These are phyloP conservation scores for Campoplex nolae DNA, from an alignment of 2,888 invertebrate genomes.

Conservation along the genomic window DNA sequence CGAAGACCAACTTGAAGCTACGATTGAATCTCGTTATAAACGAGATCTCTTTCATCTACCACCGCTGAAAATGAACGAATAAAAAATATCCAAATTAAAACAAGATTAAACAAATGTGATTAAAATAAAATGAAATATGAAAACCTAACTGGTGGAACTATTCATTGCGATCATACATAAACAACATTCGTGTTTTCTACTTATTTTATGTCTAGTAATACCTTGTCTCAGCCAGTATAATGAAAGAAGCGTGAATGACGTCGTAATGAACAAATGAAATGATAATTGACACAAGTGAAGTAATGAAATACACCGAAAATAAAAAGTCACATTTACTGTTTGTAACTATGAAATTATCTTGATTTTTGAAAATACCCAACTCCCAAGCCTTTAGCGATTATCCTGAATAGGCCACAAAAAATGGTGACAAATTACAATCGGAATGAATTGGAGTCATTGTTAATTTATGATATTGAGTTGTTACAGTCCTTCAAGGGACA, in stretches of 20 bases:
- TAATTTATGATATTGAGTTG: neutral
- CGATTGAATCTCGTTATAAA: conserved; percentile 70
- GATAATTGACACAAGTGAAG: conserved; percentile 43
- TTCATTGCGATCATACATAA: conserved; percentile 73
- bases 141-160: conserved; percentile 72
- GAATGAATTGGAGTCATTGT: neutral
- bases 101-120: conserved; percentile 13
- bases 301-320: conserved; percentile 72
- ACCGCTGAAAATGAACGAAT: conserved; percentile 28
- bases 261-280: conserved; percentile 68
- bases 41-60: conserved; percentile 69
- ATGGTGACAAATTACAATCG: neutral
- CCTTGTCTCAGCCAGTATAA: conserved; percentile 79
- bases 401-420: neutral
- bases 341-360: conserved; percentile 65
- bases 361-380: conserved; percentile 30
- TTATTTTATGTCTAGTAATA: conserved; percentile 76
- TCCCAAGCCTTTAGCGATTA: conserved; percentile 16
- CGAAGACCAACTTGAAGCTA: conserved; percentile 75
- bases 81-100: conserved; percentile 36
- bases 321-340: conserved; percentile 73
- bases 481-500: neutral
- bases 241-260: conserved; percentile 70
- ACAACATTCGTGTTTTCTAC: conserved; percentile 78
- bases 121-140: conserved; percentile 35